phyloP scores from a whole-genome alignment of 2,888 invertebrate genomes.

The Trissolcus japonicus region DNA sequence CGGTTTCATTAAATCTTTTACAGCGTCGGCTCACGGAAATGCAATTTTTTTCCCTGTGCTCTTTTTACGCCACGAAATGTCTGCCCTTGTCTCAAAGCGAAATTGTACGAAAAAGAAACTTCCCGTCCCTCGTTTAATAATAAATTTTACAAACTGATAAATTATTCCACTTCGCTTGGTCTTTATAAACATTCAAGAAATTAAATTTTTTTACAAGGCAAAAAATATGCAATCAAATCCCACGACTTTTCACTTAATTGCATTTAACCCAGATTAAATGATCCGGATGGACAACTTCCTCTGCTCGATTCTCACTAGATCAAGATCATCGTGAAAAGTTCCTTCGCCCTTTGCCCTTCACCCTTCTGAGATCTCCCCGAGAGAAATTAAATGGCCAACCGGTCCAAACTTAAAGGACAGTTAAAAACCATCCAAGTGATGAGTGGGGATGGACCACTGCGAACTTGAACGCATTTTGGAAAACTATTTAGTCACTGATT shows the following conservation, averaged over 20 bases:
- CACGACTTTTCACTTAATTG: constrained; percentile 1
- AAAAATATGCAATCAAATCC: neutral
- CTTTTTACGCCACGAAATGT: no score
- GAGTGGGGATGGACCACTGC: constrained; percentile 51
- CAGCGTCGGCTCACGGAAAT: neutral
- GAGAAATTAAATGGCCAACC: constrained; percentile 57
- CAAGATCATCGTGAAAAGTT: constrained; percentile 20
- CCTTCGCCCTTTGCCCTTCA: constrained; percentile 23
- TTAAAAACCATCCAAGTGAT: constrained; percentile 37
- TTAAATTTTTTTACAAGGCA: neutral
- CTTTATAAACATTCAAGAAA: no score
- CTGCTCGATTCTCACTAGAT: constrained; percentile 25
- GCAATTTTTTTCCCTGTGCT: neutral
- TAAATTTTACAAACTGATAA: neutral
- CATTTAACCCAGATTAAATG: constrained; percentile 12
- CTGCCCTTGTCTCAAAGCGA: neutral
- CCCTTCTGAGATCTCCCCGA: constrained; percentile 24
- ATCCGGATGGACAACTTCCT: constrained; percentile 25
- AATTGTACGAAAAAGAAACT: neutral
- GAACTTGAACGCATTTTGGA: constrained; percentile 46
- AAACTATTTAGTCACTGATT: constrained; percentile 61
- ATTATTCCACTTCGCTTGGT: neutral
- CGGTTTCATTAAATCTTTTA: constrained; percentile 21
- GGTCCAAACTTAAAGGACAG: constrained; percentile 60
- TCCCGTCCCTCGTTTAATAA: no score